Conservation (phyloP, 1,140 invertebrate species). For the Calliopsis andreniformis region DNA sequence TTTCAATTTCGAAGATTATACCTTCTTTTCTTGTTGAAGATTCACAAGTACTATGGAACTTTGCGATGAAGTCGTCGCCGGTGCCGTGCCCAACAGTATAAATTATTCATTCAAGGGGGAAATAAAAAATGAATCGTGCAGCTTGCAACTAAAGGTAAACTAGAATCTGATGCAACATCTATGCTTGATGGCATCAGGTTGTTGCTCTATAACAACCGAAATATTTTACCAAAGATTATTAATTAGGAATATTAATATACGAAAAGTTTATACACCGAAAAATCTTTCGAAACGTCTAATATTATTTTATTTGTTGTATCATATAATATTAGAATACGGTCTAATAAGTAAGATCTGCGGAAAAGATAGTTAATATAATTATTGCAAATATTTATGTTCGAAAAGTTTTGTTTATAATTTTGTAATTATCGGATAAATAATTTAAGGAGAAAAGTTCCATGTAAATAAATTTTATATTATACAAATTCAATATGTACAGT, state of each 20-base stretch:
- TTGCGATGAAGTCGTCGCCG: slow-evolving; percentile 1
- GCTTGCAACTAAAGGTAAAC: slow-evolving; percentile 72
- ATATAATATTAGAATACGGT: too few species aligned
- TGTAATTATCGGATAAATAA: neutral
- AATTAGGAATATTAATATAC: too few species aligned
- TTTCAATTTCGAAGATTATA: neutral
- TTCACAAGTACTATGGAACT: neutral
- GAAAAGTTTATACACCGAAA: too few species aligned
- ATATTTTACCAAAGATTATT: neutral
- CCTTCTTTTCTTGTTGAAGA: neutral
- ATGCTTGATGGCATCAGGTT: slow-evolving; percentile 66
- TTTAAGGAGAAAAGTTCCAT: neutral
- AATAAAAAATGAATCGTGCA: slow-evolving; percentile 62
- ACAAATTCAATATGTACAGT: slow-evolving; percentile 10
- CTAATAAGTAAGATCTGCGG: too few species aligned
- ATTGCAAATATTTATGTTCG: too few species aligned
- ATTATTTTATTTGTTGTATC: too few species aligned
- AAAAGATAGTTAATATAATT: too few species aligned
- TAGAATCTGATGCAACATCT: slow-evolving; percentile 78
- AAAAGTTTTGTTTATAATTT: neutral
- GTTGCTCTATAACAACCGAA: slow-evolving; percentile 18
- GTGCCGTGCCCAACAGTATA: slow-evolving; percentile 39
- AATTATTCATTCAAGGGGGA: slow-evolving; percentile 68
- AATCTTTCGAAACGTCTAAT: too few species aligned
- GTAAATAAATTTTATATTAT: neutral